Conservation (phyloP, 2,797 vertebrate genomes). For the Graptemys geographica region DNA sequence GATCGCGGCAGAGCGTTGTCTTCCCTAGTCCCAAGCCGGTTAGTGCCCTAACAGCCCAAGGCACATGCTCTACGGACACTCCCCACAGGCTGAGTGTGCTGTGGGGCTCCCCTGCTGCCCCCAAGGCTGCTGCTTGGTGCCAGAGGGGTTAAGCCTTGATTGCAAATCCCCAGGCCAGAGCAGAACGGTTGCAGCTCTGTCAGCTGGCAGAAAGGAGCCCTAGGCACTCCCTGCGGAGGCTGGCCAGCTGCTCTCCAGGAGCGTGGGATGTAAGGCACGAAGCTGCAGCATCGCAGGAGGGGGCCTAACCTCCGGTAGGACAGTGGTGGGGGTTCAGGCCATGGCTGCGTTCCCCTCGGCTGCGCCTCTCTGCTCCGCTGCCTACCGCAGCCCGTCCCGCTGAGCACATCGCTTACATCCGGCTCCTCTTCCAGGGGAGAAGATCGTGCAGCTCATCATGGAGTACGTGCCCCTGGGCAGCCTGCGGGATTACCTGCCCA, state of each 20-base stretch:
- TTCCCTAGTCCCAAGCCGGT: neutral
- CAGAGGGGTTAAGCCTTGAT: no score
- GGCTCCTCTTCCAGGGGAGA: conserved; percentile 83
- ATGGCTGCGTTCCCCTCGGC: rapidly evolving
- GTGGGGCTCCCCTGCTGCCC: no score
- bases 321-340: rapidly evolving
- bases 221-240: neutral
- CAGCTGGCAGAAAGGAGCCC: neutral
- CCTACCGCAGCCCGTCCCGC: rapidly evolving
- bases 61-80: neutral
- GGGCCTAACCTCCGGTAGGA: neutral
- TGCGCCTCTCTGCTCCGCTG: rapidly evolving
- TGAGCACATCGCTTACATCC: neutral
- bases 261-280: neutral
- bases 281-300: neutral
- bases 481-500: conserved; percentile 90
- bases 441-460: conserved; percentile 94
- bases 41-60: no score
- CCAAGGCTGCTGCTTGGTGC: neutral
- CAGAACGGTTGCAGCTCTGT: neutral
- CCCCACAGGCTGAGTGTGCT: neutral
- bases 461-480: conserved; percentile 94
- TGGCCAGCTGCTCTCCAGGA: neutral
- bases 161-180: no score
- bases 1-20: neutral